These are phyloP conservation scores for Salvelinus alpinus DNA, from an alignment of 2,113 vertebrate species.

Conservation along the genomic window DNA sequence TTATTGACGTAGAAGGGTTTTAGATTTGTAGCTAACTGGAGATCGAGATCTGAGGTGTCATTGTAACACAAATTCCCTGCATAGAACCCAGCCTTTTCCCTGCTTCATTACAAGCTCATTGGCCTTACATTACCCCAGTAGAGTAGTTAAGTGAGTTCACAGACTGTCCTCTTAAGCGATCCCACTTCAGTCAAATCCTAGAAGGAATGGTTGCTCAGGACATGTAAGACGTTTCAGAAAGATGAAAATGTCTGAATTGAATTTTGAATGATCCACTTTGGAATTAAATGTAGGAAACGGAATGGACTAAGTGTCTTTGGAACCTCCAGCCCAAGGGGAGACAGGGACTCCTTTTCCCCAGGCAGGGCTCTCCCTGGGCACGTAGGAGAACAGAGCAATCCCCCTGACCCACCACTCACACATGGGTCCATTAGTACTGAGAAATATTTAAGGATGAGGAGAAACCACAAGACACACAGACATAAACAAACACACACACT, in stretches of 20 bases:
- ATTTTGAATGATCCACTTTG: conserved; percentile 74
- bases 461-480: conserved; percentile 73
- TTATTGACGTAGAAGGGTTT: no score
- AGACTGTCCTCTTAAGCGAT: not conserved
- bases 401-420: conserved; percentile 34
- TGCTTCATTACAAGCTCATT: no score
- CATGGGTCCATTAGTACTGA: conserved; percentile 82
- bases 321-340: conserved; percentile 44
- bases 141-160: not conserved
- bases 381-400: conserved; percentile 30
- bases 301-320: conserved; percentile 69
- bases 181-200: no score
- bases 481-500: conserved; percentile 58
- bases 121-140: no score
- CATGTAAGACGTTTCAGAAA: not conserved
- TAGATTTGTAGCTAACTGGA: no score
- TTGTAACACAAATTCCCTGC: no score
- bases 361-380: conserved; percentile 49
- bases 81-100: no score
- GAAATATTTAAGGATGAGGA: conserved; percentile 83
- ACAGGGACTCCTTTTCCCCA: conserved; percentile 53
- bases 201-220: no score
- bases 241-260: conserved; percentile 51
- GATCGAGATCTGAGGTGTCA: no score
- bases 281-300: conserved; percentile 69